Base-by-base conservation (phyloP, 2,797 vertebrate species). In the Toxotes lorentzi region DNA sequence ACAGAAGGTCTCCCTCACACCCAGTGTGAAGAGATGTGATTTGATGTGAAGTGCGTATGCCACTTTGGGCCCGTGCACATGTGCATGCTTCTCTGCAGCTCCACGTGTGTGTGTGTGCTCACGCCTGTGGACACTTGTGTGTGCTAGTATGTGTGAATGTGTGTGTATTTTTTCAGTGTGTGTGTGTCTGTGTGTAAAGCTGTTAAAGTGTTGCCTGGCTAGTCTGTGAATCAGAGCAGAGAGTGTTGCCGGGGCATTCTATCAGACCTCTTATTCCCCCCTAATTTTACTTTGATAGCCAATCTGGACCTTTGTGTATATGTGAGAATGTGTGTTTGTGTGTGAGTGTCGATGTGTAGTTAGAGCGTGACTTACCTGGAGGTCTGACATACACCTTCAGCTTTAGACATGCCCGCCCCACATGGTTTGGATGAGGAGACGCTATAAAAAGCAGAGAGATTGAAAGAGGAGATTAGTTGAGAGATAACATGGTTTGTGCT, bases 371-470 rank as follows among this genome's bases (percentile, higher is more conserved):
- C 94, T 94, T 92, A 95, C 95, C 94, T 92, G 95, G 93, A 90
- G 95, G 95, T 94, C 95, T 95, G 81, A 96, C 95, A 75, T 95
- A 96, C 89, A 96, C 95, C 92, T 96, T 96, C 90, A 96, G 90
- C 92, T 95, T 96, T 91, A 96, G 93, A 94, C 95, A 96, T 53
- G 94, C 92, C 86, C 94, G 93, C 63, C 95, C 95, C 91, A 94
- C 94, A 48, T 96, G 95, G 91, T 95, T 96, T n/a, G 95, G 94
- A 78, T 96, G 95, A 90, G 95, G 95, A 91, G 95, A 95, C 24
- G 95, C 95, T 96, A 86, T 21, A 59, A 84, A 83, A 81, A 83
- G 66, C 41, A 80, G 65, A 84, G 62, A 86, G 76, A 89, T 79
- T 69, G 77, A 84, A 86, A 81, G 73, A 43, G 64, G 60, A 82